Percentiles rank a stretch among this genome's conserved stretches.
Conservation (phyloP, 1,140 invertebrate genomes). For the Phthorimaea operculella region DNA sequence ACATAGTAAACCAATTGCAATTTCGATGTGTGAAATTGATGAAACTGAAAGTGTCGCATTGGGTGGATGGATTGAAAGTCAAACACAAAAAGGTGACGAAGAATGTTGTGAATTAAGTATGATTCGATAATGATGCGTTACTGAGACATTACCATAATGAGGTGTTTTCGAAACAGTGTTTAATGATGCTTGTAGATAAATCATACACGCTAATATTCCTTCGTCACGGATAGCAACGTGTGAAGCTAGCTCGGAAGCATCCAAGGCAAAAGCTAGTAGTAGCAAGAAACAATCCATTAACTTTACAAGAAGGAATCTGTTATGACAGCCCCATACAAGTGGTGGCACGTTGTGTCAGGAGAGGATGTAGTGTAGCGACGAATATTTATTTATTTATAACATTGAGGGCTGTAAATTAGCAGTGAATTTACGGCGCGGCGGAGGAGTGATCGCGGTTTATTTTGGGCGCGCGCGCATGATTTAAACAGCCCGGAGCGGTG, state of each 20-base stretch:
- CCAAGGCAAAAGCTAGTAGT: neutral
- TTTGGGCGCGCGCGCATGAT: constrained; percentile 57
- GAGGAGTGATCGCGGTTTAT: constrained; percentile 58
- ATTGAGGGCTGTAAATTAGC: constrained; percentile 62
- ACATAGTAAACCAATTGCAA: neutral
- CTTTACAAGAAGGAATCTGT: constrained; percentile 44
- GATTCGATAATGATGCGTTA: too few species aligned
- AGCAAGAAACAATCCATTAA: constrained; percentile 29
- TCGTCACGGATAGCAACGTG: neutral
- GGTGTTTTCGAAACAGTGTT: neutral
- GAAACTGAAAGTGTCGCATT: neutral
- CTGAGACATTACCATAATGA: too few species aligned
- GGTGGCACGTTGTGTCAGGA: constrained; percentile 56
- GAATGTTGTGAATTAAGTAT: too few species aligned
- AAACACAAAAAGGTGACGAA: too few species aligned
- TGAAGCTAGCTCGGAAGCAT: neutral
- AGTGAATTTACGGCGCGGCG: constrained; percentile 54
- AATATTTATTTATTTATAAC: constrained; percentile 67
- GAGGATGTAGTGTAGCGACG: constrained; percentile 42
- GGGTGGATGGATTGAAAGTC: neutral
- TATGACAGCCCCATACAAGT: constrained; percentile 53
- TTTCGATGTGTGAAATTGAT: neutral
- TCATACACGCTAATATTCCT: neutral
- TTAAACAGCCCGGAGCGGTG: constrained; percentile 48
- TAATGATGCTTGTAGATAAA: constrained; percentile 4